Evolutionary conservation across 2,888 invertebrate genomes (phyloP).

Genomic region (Agrenia bidenticulata): DNA sequence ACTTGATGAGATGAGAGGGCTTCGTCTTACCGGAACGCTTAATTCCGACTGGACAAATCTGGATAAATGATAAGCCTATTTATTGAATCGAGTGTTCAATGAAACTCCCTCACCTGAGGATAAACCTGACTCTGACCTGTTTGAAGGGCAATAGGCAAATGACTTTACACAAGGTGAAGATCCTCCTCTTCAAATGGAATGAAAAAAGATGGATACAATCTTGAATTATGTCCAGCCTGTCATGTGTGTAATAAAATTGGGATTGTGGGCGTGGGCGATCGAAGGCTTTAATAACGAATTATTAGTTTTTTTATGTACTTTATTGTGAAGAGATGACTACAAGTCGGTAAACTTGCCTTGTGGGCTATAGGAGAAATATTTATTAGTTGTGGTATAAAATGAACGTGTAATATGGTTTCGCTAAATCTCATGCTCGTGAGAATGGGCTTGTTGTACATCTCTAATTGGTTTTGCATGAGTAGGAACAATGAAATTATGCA

Average conservation of each 20-base stretch:
- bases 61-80: background rate
- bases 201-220: background rate
- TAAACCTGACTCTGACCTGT: conserved; percentile 3
- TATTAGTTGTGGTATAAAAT: too few species aligned
- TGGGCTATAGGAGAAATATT: too few species aligned
- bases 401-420: too few species aligned
- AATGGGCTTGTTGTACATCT: too few species aligned
- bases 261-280: background rate
- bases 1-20: background rate
- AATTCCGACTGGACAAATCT: conserved; percentile 6
- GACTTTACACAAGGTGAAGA: conserved; percentile 5
- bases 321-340: too few species aligned
- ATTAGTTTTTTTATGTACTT: too few species aligned
- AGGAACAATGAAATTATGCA: too few species aligned
- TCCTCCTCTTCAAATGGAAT: background rate
- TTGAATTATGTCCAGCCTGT: conserved; percentile 12
- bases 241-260: background rate
- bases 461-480: too few species aligned
- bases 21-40: conserved; percentile 2
- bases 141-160: conserved; percentile 12
- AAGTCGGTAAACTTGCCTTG: too few species aligned
- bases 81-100: background rate
- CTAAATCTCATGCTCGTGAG: too few species aligned
- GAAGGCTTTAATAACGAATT: too few species aligned
- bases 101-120: conserved; percentile 2